These are phyloP conservation scores for Neopipo cinnamomea DNA, from an alignment of 2,113 vertebrate species.

Conservation along the genomic window DNA sequence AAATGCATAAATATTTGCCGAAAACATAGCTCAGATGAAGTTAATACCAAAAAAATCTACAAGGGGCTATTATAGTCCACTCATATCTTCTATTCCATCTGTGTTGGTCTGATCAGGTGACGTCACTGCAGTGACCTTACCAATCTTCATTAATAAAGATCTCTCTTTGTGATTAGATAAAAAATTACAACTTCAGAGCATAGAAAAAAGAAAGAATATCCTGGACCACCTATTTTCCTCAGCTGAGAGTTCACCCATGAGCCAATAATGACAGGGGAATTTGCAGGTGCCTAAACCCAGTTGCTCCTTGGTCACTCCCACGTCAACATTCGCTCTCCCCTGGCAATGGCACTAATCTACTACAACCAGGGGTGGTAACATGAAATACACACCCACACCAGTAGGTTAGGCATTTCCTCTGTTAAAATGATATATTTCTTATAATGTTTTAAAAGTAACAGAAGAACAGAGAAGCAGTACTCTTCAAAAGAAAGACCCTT, in stretches of 20 bases:
- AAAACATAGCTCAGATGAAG: background rate
- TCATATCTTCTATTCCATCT: background rate
- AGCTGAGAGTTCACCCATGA: background rate
- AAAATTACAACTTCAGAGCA: background rate
- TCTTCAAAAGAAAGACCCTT: background rate
- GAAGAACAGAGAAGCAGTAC: background rate
- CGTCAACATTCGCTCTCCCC: background rate
- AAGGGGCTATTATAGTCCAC: background rate
- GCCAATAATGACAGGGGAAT: rapidly evolving
- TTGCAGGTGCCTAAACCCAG: background rate
- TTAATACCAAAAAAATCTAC: background rate
- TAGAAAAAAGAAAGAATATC: background rate
- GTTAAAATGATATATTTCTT: background rate
- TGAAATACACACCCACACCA: background rate
- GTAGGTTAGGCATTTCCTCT: background rate
- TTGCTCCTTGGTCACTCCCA: background rate
- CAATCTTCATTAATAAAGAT: background rate
- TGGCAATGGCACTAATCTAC: background rate
- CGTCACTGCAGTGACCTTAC: background rate
- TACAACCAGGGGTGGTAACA: background rate
- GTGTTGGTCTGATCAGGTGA: background rate
- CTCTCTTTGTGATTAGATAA: background rate
- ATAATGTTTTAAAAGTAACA: background rate
- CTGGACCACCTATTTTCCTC: background rate
- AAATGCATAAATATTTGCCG: background rate